These are phyloP conservation scores for Campoletis raptor DNA, from an alignment of 2,888 invertebrate species.

Conservation along the genomic window DNA sequence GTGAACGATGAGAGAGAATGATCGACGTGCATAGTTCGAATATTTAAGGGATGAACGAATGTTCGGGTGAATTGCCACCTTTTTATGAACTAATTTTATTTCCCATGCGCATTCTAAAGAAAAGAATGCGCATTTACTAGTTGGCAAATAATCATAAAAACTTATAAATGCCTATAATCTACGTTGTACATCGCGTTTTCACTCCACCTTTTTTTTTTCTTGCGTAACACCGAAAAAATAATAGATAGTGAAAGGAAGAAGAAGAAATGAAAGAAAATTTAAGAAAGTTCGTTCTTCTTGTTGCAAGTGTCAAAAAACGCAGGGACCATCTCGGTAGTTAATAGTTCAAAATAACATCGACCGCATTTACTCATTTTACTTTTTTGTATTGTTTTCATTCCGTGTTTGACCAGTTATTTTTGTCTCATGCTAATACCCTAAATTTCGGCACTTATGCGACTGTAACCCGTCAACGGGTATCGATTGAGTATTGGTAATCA, in stretches of 20 bases:
- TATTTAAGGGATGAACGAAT: conserved; percentile 34
- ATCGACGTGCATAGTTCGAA: conserved; percentile 48
- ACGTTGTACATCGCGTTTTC: conserved; percentile 70
- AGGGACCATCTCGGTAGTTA: background rate
- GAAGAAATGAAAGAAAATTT: background rate
- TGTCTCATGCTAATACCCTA: conserved; percentile 15
- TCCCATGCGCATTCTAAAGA: conserved; percentile 23
- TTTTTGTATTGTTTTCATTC: conserved; percentile 7
- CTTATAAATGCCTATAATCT: conserved; percentile 58
- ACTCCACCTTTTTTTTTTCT: conserved; percentile 20
- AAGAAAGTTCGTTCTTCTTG: conserved; percentile 7
- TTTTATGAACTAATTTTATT: conserved; percentile 34
- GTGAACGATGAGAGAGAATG: conserved; percentile 52
- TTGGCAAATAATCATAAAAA: conserved; percentile 37
- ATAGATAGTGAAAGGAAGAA: conserved; percentile 24
- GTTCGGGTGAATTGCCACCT: background rate
- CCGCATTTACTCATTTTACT: background rate
- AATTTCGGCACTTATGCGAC: conserved; percentile 33
- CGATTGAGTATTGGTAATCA: conserved; percentile 68
- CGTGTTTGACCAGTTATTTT: background rate
- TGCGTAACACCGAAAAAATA: conserved; percentile 1
- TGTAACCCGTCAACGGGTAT: conserved; percentile 59
- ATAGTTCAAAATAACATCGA: conserved; percentile 10
- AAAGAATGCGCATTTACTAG: conserved; percentile 39
- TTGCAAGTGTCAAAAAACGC: conserved; percentile 6